Evolutionary conservation across 23 tunicate species (phyloP), one percentile per base, ranked within the genome.

Genomic region (Halocynthia aurantium): DNA sequence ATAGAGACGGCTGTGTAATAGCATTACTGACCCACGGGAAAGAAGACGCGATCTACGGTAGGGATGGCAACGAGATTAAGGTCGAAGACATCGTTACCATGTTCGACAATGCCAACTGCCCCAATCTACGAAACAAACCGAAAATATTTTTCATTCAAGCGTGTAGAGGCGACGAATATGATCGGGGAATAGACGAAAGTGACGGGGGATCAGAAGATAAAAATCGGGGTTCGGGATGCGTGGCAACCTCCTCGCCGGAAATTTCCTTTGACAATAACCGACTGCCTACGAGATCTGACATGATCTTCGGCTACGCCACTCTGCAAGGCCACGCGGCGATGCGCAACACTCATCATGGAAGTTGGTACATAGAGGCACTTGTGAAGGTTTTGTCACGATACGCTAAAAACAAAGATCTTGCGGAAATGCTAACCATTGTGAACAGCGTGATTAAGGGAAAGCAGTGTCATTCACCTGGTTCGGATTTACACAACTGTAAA

Each of bases 81-180:
- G 19, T 83, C 10, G 73, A 62, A 63, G 18, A 61, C 11, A 69
- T 87, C 15, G 31, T 87, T 21, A 49, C 83, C 40, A 60, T 75
- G 62, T 87, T 87, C 61, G 93, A 87, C 82, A 87, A 87, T 51
- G 77, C 75, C 5, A 40, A 76, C 53, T 87, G 93, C 77, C 93
- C 87, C 7, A 53, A 53, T 7, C 56, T 87, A 19, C 93, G 77
- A 68, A 87, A 87, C 70, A 87, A 87, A 61, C 93, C 93, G 15
- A 87, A 87, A 76, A 77, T 87, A 58, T 87, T 87, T 57, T 61
- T 87, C 57, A 52, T 87, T 20, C 89, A 84, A 78, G 79, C 78
- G 7, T 84, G 89, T 64, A 56, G 89, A 54, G 83, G 77, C 22
- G 52, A 69, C 49, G n/a, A n/a, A 44, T 52, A 74, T 49, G 78